Conservation (phyloP, 2,888 invertebrate species). For the Pandemis cinnamomeana region DNA sequence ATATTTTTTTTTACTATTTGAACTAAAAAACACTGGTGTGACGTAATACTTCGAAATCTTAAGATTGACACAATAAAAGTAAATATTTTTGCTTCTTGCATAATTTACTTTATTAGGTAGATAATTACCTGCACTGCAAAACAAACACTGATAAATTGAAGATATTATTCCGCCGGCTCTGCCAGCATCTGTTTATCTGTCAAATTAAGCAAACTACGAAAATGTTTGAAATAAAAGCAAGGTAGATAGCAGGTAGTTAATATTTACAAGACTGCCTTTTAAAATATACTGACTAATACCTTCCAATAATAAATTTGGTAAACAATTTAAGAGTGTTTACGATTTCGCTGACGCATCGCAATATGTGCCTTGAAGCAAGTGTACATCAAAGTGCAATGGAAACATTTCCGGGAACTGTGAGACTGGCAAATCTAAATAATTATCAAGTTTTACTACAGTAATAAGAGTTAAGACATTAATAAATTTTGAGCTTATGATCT, state of each 20-base stretch:
- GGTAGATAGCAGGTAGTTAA: neutral
- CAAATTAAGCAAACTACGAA: neutral
- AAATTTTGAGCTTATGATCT: neutral
- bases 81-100: conserved; percentile 7
- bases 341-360: conserved; percentile 44
- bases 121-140: neutral
- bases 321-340: conserved; percentile 50
- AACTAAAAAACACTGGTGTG: neutral
- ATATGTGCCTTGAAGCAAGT: conserved; percentile 22
- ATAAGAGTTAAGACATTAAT: neutral
- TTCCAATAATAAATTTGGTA: conserved; percentile 29
- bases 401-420: conserved; percentile 52
- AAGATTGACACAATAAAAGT: neutral
- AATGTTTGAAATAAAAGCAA: neutral
- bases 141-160: neutral
- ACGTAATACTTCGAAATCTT: neutral
- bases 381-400: conserved; percentile 50
- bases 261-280: neutral
- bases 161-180: neutral
- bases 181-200: neutral
- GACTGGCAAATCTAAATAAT: conserved; percentile 9
- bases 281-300: conserved; percentile 12
- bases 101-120: neutral
- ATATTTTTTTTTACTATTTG: neutral
- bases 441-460: conserved; percentile 11